Evolutionary conservation across 2,888 invertebrate genomes (phyloP).

Genomic region (Antitype chi): DNA sequence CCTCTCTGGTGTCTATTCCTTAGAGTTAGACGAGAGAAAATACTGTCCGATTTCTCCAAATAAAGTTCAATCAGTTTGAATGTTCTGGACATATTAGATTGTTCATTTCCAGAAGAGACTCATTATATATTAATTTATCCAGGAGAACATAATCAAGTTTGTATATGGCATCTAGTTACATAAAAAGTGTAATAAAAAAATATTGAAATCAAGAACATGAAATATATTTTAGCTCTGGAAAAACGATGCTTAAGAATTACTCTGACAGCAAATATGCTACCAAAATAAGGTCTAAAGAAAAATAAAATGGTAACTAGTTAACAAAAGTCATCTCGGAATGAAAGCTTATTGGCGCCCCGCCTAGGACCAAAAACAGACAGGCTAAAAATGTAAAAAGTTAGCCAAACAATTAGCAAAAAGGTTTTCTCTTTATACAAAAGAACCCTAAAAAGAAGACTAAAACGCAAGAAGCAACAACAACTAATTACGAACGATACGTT

Average conservation of each 20-base stretch:
- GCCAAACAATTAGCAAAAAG: not conserved
- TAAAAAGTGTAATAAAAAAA: not conserved
- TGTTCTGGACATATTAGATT: not conserved
- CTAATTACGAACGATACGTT: conserved; percentile 54
- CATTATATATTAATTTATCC: not conserved
- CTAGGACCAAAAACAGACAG: conserved; percentile 3
- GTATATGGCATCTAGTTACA: not conserved
- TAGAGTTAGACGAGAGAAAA: not conserved
- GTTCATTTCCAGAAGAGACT: not conserved
- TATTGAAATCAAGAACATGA: not conserved
- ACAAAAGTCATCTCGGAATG: not conserved
- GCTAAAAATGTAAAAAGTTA: not conserved
- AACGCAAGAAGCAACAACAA: conserved; percentile 42
- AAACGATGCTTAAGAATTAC: not conserved
- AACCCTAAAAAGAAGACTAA: conserved; percentile 8
- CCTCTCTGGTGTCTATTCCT: too few relatives aligned
- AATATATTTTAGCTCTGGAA: not conserved
- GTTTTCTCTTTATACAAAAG: not conserved
- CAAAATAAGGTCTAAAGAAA: not conserved
- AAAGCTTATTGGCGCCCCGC: conserved; percentile 13
- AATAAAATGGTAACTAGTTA: not conserved
- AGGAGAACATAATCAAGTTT: not conserved
- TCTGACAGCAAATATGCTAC: too few relatives aligned
- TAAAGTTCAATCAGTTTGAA: too few relatives aligned
- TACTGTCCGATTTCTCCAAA: not conserved